A percentile compares a stretch with the other conserved stretches of the same genome.
Evolutionary conservation across 2,888 invertebrate species (phyloP).

Genomic region (Neocrepidodera transversa): DNA sequence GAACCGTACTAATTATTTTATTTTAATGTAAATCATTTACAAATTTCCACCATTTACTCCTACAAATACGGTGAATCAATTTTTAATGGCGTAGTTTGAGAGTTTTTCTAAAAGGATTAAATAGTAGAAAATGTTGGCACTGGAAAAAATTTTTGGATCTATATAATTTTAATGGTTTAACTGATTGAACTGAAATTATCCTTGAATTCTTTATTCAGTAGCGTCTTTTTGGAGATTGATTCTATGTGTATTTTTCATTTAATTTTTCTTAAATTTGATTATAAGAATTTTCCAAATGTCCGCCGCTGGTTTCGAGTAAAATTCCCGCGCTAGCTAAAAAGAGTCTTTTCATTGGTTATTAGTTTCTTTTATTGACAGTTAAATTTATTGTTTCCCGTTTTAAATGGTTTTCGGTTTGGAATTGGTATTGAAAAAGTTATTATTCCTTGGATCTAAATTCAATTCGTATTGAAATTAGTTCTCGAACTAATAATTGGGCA

Average conservation of each 20-base stretch:
- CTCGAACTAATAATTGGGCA: conserved; percentile 2
- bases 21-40: conserved; percentile 4
- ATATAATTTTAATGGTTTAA: too few species aligned
- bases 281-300: too few species aligned
- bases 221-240: too few species aligned
- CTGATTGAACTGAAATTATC: too few species aligned
- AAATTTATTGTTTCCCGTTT: conserved; percentile 11
- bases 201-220: too few species aligned
- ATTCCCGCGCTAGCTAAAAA: conserved; percentile 2
- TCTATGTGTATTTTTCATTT: too few species aligned
- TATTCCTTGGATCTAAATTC: conserved; percentile 3
- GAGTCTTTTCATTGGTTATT: conserved; percentile 7
- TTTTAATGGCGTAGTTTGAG: too few species aligned
- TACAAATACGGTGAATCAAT: not conserved
- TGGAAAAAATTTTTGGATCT: too few species aligned
- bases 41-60: not conserved
- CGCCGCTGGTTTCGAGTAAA: not conserved
- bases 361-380: conserved; percentile 9
- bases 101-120: too few species aligned
- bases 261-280: too few species aligned
- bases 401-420: conserved; percentile 5
- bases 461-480: conserved; percentile 9
- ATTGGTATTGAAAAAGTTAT: conserved; percentile 7
- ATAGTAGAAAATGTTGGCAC: too few species aligned
- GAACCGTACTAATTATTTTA: conserved; percentile 8